Evolutionary conservation across 64 coral and sea anemone species (phyloP).

Genomic region (Cladopsammia gracilis): DNA sequence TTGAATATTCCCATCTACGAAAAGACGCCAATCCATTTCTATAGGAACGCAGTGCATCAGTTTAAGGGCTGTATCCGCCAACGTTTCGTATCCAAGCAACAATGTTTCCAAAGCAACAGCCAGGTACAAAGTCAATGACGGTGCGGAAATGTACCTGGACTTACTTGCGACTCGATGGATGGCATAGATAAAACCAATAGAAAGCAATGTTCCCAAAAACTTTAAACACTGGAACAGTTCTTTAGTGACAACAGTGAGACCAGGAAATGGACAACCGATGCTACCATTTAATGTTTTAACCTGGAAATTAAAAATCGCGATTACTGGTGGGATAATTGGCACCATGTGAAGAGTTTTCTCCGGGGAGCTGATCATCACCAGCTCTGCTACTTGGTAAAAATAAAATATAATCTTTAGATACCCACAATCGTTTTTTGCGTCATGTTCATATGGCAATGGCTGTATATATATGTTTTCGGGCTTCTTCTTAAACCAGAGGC

Average conservation of each 20-base stretch:
- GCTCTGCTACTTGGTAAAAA: constrained; percentile 79
- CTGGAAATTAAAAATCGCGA: constrained; percentile 90
- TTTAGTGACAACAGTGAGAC: constrained; percentile 77
- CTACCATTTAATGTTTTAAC: constrained; percentile 34
- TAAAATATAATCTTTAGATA: constrained; percentile 87
- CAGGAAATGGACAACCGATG: constrained; percentile 80
- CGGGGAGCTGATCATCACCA: constrained; percentile 51
- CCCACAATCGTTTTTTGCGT: constrained; percentile 29
- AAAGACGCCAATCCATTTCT: constrained; percentile 53
- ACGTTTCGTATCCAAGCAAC: constrained; percentile 91
- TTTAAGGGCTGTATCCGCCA: constrained; percentile 68
- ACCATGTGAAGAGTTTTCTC: constrained; percentile 6
- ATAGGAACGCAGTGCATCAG: constrained; percentile 72
- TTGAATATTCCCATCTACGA: constrained; percentile 55
- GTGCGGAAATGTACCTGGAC: neutral
- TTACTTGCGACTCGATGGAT: constrained; percentile 16
- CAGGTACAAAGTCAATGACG: constrained; percentile 61
- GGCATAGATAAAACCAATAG: constrained; percentile 50
- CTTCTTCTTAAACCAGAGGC: constrained; percentile 57
- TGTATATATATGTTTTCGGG: neutral
- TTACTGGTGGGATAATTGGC: constrained; percentile 60
- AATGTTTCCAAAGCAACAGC: constrained; percentile 83
- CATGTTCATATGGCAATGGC: neutral
- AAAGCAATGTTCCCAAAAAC: constrained; percentile 57
- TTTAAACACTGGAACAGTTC: constrained; percentile 66